These are phyloP conservation scores for Gisinianus flammeolus DNA, from an alignment of 2,888 invertebrate species.

Conservation along the genomic window DNA sequence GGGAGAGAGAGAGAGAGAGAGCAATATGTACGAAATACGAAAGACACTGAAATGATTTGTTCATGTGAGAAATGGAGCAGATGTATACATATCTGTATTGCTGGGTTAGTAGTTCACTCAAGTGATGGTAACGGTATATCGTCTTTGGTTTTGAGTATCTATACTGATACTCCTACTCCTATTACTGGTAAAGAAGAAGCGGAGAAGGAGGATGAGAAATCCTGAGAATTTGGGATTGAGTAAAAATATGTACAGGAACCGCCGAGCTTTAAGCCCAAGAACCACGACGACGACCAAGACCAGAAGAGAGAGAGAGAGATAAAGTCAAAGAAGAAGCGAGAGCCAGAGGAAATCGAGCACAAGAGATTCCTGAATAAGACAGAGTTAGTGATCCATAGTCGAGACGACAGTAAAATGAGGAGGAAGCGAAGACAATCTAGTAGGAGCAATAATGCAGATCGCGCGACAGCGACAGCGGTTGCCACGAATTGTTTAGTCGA, in stretches of 20 bases:
- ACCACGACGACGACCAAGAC: not conserved
- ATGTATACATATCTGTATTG: not conserved
- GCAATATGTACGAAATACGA: not conserved
- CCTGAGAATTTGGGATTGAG: too few relatives aligned
- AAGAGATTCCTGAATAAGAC: too few relatives aligned
- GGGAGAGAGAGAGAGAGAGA: not conserved
- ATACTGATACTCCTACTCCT: too few relatives aligned
- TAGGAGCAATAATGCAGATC: slow-evolving; percentile 16
- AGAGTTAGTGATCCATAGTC: not conserved
- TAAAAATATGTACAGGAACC: not conserved
- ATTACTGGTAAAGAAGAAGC: not conserved
- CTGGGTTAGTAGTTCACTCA: not conserved
- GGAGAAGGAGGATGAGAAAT: not conserved
- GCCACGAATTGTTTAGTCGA: not conserved
- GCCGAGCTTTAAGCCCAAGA: not conserved
- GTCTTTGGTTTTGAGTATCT: too few relatives aligned
- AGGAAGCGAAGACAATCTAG: not conserved
- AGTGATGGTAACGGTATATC: too few relatives aligned
- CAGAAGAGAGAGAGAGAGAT: not conserved
- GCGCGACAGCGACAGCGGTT: not conserved
- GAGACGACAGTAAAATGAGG: not conserved
- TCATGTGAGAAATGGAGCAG: slow-evolving; percentile 13
- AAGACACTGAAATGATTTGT: not conserved
- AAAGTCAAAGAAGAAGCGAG: not conserved
- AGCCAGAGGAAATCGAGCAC: not conserved